Base-by-base conservation (phyloP, 1,140 invertebrate genomes). In the Hermatobates lingyangjiaoensis region DNA sequence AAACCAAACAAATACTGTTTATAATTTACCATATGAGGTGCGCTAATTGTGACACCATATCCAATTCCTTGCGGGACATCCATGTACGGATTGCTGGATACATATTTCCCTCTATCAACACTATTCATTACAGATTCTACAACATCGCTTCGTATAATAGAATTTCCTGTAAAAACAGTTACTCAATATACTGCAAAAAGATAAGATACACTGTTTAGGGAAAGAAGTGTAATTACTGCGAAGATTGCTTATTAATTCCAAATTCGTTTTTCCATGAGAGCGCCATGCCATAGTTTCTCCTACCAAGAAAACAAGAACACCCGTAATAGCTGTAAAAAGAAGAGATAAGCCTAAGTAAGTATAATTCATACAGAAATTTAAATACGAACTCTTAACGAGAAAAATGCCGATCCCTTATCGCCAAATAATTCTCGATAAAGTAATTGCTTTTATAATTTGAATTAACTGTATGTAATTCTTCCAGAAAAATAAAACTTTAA, bases 1-100 rank as follows among this genome's bases (percentile, higher is more conserved):
- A n/a, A n/a, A n/a, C n/a, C n/a, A n/a, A n/a, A n/a, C 21, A n/a
- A 44, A 44, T 44, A 44, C 10, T 21, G 20, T 14, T 44, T n/a
- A 14, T 20, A 23, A 58, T 56, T 68, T 73, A 93, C 89, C 94
- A 98, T 98, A 69, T 98, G 94, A 45, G 94, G 93, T 50, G 93
- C 94, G 74, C 87, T 92, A 50, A 97, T 97, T 1, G 93, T 98
- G 2, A 90, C 93, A 38, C 84, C 82, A 65, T 74, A 88, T 38
- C 87, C 87, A 61, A 91, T 91, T 28, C 76, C 73, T 67, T 90
- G 90, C 0, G 92, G 92, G 28, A 86, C 75, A 70, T 96, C 92
- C 61, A 82, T 74, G 61, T 95, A 97, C 1, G 90, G 80, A 67
- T 81, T 80, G 61, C 59, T 59, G 52, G 69, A 74, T 53, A 74